Evolutionary conservation across 2,888 invertebrate genomes (phyloP).

Genomic region (Pardosa pseudoannulata): DNA sequence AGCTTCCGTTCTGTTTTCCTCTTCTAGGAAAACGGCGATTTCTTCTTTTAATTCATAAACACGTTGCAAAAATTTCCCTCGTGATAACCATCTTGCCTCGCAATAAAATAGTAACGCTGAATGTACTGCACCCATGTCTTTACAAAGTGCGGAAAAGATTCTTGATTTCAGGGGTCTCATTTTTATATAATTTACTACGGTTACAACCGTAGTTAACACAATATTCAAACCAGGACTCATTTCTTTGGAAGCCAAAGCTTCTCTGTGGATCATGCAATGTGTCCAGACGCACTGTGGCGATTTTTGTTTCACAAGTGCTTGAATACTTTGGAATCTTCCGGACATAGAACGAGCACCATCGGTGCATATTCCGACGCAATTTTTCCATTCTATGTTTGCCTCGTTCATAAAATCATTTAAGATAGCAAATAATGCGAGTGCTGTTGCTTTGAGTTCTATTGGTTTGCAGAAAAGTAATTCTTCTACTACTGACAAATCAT

Average conservation of each 20-base stretch:
- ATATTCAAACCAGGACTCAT: slow-evolving; percentile 38
- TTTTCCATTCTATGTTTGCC: no score
- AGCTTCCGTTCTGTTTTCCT: slow-evolving; percentile 43
- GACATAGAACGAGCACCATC: no score
- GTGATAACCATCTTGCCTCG: slow-evolving; percentile 14
- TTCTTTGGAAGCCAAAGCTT: slow-evolving; percentile 30
- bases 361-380: no score
- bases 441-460: no score
- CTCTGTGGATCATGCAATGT: slow-evolving; percentile 34
- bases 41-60: slow-evolving; percentile 14
- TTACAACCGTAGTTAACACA: slow-evolving; percentile 31
- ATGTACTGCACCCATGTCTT: background rate
- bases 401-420: no score
- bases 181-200: slow-evolving; percentile 42
- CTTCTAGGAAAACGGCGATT: slow-evolving; percentile 39
- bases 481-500: no score
- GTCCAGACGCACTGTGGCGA: slow-evolving; percentile 4
- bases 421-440: no score
- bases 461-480: no score
- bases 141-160: slow-evolving; percentile 9
- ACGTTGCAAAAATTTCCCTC: background rate
- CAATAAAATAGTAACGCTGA: slow-evolving; percentile 15
- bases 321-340: slow-evolving; percentile 8
- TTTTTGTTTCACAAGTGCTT: slow-evolving; percentile 11
- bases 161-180: slow-evolving; percentile 27